Conservation (phyloP, 2,888 invertebrate genomes). For the Toxonevra muliebris region DNA sequence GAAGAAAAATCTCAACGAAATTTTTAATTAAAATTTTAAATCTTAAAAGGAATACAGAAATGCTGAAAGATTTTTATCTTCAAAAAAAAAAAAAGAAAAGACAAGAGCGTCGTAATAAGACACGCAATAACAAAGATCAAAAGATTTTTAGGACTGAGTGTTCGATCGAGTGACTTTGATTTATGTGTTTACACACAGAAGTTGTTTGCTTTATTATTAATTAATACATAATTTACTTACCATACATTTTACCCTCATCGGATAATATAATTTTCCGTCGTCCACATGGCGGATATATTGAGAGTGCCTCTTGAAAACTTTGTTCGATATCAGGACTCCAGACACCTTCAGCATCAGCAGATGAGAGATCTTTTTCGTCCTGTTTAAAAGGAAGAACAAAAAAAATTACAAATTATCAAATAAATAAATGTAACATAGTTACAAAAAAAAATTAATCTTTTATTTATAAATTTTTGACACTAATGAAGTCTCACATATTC, state of each 20-base stretch:
- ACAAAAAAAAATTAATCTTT: not conserved
- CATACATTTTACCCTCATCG: conserved; percentile 99
- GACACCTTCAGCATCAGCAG: conserved; percentile 98
- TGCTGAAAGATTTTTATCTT: too few species aligned
- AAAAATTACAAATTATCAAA: conserved; percentile 11
- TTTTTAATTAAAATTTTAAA: too few species aligned
- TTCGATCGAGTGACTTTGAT: conserved; percentile 6
- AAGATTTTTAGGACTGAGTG: not conserved
- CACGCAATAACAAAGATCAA: not conserved
- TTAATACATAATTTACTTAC: conserved; percentile 74
- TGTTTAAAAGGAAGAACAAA: conserved; percentile 51
- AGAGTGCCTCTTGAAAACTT: conserved; percentile 99
- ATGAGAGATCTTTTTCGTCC: conserved; percentile 90
- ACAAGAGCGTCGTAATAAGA: too few species aligned
- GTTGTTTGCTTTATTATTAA: conserved; percentile 6
- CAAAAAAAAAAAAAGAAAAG: too few species aligned
- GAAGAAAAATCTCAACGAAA: too few species aligned
- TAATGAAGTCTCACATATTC: conserved; percentile 36
- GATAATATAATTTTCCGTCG: conserved; percentile 99
- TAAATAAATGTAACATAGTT: not conserved
- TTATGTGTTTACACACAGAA: conserved; percentile 7
- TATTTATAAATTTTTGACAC: conserved; percentile 26
- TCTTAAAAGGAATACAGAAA: too few species aligned
- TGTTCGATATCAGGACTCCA: conserved; percentile 99
- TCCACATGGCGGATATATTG: conserved; percentile 99